These are phyloP conservation scores for Actenoides lindsayi DNA, from an alignment of 2,113 vertebrate genomes.

Conservation along the genomic window DNA sequence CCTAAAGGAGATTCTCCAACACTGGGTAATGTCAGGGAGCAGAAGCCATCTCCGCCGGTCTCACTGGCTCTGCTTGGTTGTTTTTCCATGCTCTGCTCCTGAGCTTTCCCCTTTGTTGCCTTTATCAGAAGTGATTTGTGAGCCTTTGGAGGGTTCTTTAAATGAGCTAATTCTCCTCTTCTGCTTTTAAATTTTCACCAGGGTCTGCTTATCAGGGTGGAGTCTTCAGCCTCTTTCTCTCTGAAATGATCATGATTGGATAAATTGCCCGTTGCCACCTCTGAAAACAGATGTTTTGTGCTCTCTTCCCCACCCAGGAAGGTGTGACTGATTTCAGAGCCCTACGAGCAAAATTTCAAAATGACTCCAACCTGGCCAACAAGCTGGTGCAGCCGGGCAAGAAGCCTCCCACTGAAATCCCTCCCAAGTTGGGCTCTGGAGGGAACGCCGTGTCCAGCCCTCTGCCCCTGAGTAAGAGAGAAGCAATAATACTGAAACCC, in stretches of 20 bases:
- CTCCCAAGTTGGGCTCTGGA: not conserved
- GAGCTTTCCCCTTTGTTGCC: not conserved
- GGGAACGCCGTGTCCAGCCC: fast-evolving
- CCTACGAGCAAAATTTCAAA: constrained; percentile 76
- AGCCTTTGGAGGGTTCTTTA: not conserved
- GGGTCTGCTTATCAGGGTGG: not conserved
- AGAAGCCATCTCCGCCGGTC: not conserved
- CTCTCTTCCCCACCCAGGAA: constrained; percentile 67
- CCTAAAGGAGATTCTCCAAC: not conserved
- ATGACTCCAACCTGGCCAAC: not conserved
- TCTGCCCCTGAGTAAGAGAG: not conserved
- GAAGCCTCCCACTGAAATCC: not conserved
- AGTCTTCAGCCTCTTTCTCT: not conserved
- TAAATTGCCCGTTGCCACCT: not conserved
- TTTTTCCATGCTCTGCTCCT: not conserved
- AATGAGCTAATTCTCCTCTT: not conserved
- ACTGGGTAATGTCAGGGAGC: fast-evolving
- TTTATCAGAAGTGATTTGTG: not conserved
- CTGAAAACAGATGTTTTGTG: not conserved
- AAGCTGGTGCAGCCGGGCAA: not conserved
- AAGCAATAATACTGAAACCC: not conserved
- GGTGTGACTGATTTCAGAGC: constrained; percentile 67
- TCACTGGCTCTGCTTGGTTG: not conserved
- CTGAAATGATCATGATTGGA: fast-evolving
- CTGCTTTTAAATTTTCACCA: not conserved